Conservation (phyloP, 2,888 invertebrate species). For the Tetheella fluctuosa region DNA sequence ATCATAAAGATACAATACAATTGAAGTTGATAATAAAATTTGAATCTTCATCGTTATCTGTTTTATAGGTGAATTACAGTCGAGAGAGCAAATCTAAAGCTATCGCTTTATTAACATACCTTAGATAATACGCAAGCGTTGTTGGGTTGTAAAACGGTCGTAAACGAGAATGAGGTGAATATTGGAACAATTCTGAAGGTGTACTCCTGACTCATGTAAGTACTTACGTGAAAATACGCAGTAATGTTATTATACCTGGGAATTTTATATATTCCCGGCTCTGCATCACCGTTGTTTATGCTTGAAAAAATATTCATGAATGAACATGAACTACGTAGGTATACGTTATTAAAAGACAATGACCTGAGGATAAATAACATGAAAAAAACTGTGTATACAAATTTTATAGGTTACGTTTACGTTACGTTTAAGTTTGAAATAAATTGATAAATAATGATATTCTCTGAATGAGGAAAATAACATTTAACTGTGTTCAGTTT, state of each 20-base stretch:
- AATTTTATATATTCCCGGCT: slow-evolving; percentile 3
- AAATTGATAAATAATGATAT: no score
- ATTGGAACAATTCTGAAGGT: background rate
- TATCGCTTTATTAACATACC: background rate
- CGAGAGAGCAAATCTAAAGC: background rate
- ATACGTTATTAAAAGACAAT: background rate
- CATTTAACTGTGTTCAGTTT: no score
- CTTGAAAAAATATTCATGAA: background rate
- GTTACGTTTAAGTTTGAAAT: no score
- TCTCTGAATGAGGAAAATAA: no score
- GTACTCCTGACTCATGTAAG: background rate
- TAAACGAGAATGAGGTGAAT: background rate
- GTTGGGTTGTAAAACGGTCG: background rate
- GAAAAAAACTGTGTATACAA: no score
- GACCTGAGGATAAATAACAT: background rate
- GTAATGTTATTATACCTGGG: slow-evolving; percentile 1
- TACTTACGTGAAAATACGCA: background rate
- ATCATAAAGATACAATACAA: no score
- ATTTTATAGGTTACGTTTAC: no score
- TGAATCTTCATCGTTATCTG: background rate
- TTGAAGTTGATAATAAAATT: background rate
- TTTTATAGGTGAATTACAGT: background rate
- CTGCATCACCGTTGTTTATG: slow-evolving; percentile 6
- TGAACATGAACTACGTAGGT: slow-evolving; percentile 2
- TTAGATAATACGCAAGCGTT: background rate